These are phyloP conservation scores for Heloderma charlesbogerti DNA, from an alignment of 2,113 vertebrate genomes.

Conservation along the genomic window DNA sequence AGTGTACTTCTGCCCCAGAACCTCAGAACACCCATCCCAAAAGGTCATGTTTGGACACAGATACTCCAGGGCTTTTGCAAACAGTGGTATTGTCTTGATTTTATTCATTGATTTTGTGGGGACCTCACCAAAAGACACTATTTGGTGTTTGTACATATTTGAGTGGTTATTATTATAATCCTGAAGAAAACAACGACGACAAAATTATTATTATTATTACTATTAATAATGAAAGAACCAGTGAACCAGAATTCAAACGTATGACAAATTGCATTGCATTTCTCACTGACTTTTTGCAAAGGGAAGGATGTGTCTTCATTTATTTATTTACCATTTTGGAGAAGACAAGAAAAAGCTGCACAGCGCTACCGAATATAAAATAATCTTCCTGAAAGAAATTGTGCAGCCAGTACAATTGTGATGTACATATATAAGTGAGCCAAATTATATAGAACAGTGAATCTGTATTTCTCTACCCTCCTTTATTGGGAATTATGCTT, in stretches of 20 bases:
- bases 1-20: slow-evolving; percentile 59
- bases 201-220: slow-evolving; percentile 60
- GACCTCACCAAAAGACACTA: slow-evolving; percentile 65
- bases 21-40: slow-evolving; percentile 61
- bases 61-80: slow-evolving; percentile 79
- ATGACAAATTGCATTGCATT: slow-evolving; percentile 80
- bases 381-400: slow-evolving; percentile 48
- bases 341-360: slow-evolving; percentile 69
- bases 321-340: neutral
- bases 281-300: slow-evolving; percentile 72
- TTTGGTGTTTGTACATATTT: slow-evolving; percentile 83
- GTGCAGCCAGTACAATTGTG: slow-evolving; percentile 55
- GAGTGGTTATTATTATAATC: slow-evolving; percentile 78
- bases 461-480: slow-evolving; percentile 16
- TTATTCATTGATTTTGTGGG: slow-evolving; percentile 37
- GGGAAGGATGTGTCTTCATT: slow-evolving; percentile 67
- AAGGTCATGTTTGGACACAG: slow-evolving; percentile 77
- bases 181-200: slow-evolving; percentile 70
- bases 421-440: slow-evolving; percentile 64
- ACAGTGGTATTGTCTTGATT: slow-evolving; percentile 86
- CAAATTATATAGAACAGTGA: slow-evolving; percentile 21
- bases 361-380: slow-evolving; percentile 71
- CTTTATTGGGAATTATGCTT: slow-evolving; percentile 30
- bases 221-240: slow-evolving; percentile 69
- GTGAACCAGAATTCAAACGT: slow-evolving; percentile 74